Evolutionary conservation across 2,113 vertebrate species (phyloP).

Genomic region (Oreochromis aureus): DNA sequence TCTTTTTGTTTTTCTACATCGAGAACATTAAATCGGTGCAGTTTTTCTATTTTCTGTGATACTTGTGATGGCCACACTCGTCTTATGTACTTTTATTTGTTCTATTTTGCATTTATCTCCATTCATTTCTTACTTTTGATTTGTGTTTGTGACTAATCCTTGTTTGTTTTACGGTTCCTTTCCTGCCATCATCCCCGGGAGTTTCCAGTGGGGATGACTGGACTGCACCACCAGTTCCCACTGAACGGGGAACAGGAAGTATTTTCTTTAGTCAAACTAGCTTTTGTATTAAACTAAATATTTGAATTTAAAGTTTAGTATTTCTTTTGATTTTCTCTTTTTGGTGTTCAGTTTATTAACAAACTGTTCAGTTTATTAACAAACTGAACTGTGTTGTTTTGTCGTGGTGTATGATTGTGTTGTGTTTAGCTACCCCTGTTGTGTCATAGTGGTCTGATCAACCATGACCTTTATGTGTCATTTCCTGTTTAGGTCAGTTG

Average conservation of each 20-base stretch:
- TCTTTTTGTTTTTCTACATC: background rate
- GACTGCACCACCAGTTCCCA: background rate
- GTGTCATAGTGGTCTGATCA: background rate
- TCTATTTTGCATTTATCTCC: background rate
- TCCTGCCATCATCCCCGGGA: rapidly evolving
- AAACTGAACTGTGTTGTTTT: background rate
- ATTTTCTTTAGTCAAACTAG: background rate
- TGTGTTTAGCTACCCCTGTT: background rate
- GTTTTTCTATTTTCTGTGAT: background rate
- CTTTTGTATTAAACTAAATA: background rate
- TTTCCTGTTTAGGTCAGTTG: background rate
- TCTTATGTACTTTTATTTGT: background rate
- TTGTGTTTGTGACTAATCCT: background rate
- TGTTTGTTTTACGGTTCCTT: background rate
- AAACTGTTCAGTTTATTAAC: background rate
- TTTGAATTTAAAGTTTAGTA: background rate
- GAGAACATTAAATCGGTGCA: background rate
- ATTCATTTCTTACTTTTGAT: background rate
- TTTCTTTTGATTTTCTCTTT: background rate
- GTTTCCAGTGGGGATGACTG: background rate
- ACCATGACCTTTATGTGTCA: background rate
- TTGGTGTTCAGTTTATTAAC: background rate
- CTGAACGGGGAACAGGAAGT: background rate
- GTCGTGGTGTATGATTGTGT: rapidly evolving
- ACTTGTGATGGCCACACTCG: background rate